phyloP scores from a whole-genome alignment of 2,888 invertebrate genomes.

The Morinoia aosen region DNA sequence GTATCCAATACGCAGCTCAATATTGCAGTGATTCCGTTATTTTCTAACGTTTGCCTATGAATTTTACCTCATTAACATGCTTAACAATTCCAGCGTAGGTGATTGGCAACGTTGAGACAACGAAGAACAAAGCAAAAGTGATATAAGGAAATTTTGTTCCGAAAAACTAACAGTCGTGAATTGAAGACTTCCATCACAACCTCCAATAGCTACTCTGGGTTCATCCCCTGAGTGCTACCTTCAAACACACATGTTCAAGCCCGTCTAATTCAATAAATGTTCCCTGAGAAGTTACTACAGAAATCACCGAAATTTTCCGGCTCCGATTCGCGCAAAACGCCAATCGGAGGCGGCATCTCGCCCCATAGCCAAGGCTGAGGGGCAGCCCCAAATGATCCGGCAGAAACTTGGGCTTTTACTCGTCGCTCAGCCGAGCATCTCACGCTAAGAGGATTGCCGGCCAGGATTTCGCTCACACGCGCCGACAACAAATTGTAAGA shows the following conservation, averaged over 20 bases:
- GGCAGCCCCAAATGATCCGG: neutral
- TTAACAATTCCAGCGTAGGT: neutral
- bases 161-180: neutral
- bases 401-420: neutral
- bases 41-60: neutral
- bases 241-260: neutral
- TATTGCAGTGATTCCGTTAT: neutral
- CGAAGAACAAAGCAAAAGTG: neutral
- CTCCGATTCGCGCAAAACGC: too few relatives aligned
- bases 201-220: neutral
- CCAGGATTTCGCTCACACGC: neutral
- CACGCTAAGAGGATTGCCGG: neutral
- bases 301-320: too few relatives aligned
- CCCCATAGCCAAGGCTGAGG: too few relatives aligned
- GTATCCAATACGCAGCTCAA: too few relatives aligned
- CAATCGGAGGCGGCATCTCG: too few relatives aligned
- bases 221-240: neutral
- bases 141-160: neutral
- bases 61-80: neutral
- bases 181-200: neutral
- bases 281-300: too few relatives aligned
- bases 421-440: neutral
- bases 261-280: neutral
- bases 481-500: neutral
- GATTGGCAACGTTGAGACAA: neutral